Percentiles rank a stretch among this genome's conserved stretches.
Conservation (phyloP, 2,797 vertebrate species). For the Podarcis siculus region DNA sequence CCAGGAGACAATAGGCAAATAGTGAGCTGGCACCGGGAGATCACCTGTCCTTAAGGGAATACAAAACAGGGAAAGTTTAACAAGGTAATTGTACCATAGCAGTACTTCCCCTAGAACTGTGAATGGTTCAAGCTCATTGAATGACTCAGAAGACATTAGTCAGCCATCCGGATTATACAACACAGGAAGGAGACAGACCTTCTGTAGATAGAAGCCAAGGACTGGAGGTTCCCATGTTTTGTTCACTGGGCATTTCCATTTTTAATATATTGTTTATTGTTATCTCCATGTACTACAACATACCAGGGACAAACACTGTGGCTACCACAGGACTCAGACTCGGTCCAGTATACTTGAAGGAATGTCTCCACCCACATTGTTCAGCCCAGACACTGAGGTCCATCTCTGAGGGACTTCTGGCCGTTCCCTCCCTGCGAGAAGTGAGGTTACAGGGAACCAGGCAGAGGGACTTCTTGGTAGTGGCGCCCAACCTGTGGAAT, state of each 20-base stretch:
- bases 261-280: background rate
- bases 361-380: too few relatives aligned
- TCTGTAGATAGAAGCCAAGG: background rate
- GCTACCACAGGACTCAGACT: background rate
- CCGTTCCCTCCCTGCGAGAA: too few relatives aligned
- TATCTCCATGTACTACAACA: background rate
- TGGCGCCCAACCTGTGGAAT: too few relatives aligned
- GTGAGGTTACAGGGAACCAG: too few relatives aligned
- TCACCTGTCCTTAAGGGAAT: slow-evolving; percentile 50
- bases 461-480: too few relatives aligned
- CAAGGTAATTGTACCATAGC: slow-evolving; percentile 6
- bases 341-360: too few relatives aligned
- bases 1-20: slow-evolving; percentile 49
- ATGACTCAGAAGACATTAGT: background rate
- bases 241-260: slow-evolving; percentile 5
- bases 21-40: slow-evolving; percentile 46
- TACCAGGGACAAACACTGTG: too few relatives aligned
- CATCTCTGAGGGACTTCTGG: too few relatives aligned
- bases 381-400: too few relatives aligned
- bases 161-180: slow-evolving; percentile 24
- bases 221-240: background rate
- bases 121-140: background rate
- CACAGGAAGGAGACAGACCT: background rate
- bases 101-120: background rate
- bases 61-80: slow-evolving; percentile 36